Evolutionary conservation across 2,797 vertebrate species (phyloP).

Genomic region (Triplophysa bombifrons): DNA sequence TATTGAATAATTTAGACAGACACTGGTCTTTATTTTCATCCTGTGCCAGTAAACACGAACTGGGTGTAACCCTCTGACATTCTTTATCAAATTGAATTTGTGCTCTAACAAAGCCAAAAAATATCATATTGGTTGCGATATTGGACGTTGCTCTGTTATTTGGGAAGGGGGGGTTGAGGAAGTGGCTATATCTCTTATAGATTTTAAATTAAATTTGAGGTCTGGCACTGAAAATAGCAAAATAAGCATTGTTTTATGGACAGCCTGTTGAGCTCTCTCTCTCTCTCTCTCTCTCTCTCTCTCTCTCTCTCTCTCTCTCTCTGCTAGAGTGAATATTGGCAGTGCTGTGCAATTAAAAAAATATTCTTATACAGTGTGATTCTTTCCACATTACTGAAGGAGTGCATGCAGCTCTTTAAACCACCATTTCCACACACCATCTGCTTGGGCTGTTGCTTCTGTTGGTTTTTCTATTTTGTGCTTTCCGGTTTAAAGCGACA

Average conservation of each 20-base stretch:
- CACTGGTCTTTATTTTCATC: too few species aligned
- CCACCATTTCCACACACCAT: background rate
- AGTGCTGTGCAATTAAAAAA: background rate
- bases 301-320: background rate
- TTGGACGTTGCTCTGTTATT: too few species aligned
- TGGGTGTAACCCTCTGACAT: too few species aligned
- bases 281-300: background rate
- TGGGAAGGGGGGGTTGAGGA: too few species aligned
- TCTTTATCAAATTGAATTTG: too few species aligned
- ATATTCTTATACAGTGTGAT: conserved; percentile 17
- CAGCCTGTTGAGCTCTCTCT: background rate
- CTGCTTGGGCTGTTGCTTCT: conserved; percentile 13
- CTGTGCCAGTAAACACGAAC: too few species aligned
- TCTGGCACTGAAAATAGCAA: background rate
- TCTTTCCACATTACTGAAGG: conserved; percentile 1
- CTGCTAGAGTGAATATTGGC: conserved; percentile 9
- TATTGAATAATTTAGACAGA: too few species aligned
- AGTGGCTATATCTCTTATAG: too few species aligned
- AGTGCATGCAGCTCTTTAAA: conserved; percentile 1
- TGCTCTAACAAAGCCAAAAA: too few species aligned
- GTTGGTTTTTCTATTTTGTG: conserved; percentile 7
- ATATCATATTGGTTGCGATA: too few species aligned
- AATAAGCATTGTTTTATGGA: background rate
- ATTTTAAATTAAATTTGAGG: background rate
- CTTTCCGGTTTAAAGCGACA: background rate